Percentiles rank a stretch among this genome's conserved stretches.
Evolutionary conservation across 2,888 invertebrate genomes (phyloP).

Genomic region (Watsonalla binaria): DNA sequence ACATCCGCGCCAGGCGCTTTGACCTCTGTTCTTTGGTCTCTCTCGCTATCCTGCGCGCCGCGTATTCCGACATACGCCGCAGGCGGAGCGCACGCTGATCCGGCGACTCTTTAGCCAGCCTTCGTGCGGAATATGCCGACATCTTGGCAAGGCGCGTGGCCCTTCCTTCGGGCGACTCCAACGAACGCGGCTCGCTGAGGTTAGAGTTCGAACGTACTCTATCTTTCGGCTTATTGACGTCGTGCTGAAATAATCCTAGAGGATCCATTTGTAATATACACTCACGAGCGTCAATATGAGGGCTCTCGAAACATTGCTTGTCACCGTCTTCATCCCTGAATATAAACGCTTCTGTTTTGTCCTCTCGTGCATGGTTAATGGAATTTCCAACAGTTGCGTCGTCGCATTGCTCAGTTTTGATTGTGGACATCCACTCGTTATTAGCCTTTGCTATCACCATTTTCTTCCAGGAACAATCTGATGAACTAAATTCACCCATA

Average conservation of each 20-base stretch:
- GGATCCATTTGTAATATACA: neutral
- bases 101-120: conserved; percentile 63
- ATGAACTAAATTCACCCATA: conserved; percentile 65
- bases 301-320: neutral
- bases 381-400: conserved; percentile 25
- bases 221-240: neutral
- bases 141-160: conserved; percentile 58
- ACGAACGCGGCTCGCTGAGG: conserved; percentile 7
- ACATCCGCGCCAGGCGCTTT: conserved; percentile 62
- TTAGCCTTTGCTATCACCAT: conserved; percentile 62
- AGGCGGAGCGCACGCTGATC: conserved; percentile 58
- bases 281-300: neutral
- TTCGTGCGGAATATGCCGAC: conserved; percentile 68
- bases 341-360: conserved; percentile 13
- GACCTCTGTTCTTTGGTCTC: conserved; percentile 64
- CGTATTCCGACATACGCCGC: conserved; percentile 68
- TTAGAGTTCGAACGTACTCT: neutral
- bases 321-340: neutral
- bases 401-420: conserved; percentile 39
- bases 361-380: conserved; percentile 33
- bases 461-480: conserved; percentile 69
- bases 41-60: conserved; percentile 55
- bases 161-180: conserved; percentile 55
- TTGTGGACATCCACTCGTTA: conserved; percentile 58
- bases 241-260: neutral